A percentile compares a stretch with the other conserved stretches of the same genome.
phyloP scores from a whole-genome alignment of 1,140 invertebrate genomes.

The Pinna nobilis region DNA sequence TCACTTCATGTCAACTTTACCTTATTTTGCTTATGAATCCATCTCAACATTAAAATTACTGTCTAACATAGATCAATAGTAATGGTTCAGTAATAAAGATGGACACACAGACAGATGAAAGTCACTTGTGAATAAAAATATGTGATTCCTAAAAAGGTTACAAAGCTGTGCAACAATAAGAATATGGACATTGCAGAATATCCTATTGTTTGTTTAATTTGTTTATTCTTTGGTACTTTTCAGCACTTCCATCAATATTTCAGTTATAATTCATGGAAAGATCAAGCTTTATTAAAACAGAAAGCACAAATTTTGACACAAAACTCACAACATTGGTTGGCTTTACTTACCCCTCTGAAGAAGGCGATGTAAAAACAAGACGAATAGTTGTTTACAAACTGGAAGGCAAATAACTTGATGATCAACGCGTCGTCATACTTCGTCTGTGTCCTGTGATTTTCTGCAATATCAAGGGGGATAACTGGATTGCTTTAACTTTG shows the following conservation, averaged over 20 bases:
- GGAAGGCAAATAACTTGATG: slow-evolving; percentile 74
- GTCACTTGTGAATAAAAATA: too few species aligned
- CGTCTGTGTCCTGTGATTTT: slow-evolving; percentile 73
- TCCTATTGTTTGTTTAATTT: not conserved
- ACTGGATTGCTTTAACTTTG: not conserved
- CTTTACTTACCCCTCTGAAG: slow-evolving; percentile 65
- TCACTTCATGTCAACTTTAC: too few species aligned
- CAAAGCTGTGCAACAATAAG: too few species aligned
- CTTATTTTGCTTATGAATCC: too few species aligned
- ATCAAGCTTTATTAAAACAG: not conserved
- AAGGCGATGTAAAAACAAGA: slow-evolving; percentile 75
- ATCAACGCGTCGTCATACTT: slow-evolving; percentile 72
- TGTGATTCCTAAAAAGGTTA: too few species aligned
- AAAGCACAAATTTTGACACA: not conserved
- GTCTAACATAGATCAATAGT: too few species aligned
- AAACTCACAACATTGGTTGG: not conserved
- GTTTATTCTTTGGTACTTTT: not conserved
- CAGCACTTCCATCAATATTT: not conserved
- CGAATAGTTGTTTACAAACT: slow-evolving; percentile 73
- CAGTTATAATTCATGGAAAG: not conserved
- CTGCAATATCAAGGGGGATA: slow-evolving; percentile 54
- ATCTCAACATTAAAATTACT: too few species aligned
- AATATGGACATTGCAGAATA: too few species aligned
- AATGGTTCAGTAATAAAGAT: too few species aligned
- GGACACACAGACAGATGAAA: too few species aligned